These are phyloP conservation scores for Cygnus olor DNA, from an alignment of 2,797 vertebrate genomes.

Conservation along the genomic window DNA sequence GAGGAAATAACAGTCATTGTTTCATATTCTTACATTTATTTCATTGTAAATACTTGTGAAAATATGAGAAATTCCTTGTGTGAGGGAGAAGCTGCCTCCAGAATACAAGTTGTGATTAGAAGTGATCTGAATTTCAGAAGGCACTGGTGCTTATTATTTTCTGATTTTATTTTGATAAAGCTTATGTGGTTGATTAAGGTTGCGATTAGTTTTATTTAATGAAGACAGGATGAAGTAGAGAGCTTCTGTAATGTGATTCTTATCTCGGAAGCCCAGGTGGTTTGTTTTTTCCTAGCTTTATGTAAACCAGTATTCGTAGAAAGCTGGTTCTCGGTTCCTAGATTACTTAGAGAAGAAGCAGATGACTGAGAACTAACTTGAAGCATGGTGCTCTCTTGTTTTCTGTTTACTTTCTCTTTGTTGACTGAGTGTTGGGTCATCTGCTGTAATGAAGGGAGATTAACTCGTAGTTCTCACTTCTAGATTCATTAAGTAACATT, in stretches of 20 bases:
- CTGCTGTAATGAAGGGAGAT: not conserved
- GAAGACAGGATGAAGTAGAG: not conserved
- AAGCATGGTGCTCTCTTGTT: not conserved
- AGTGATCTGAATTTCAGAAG: not conserved
- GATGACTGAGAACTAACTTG: no score
- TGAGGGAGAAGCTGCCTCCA: not conserved
- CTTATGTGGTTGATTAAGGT: not conserved
- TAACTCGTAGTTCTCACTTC: not conserved
- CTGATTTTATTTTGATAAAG: not conserved
- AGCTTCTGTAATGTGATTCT: not conserved
- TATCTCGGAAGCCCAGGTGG: not conserved
- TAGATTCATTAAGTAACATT: not conserved
- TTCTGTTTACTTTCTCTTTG: not conserved
- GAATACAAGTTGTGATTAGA: not conserved
- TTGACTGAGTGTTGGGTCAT: not conserved
- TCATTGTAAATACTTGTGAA: not conserved
- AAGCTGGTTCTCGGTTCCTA: slow-evolving; percentile 12
- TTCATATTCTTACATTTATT: not conserved
- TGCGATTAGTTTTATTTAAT: not conserved
- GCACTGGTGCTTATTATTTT: not conserved
- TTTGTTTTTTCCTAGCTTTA: slow-evolving; percentile 11
- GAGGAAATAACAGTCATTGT: not conserved
- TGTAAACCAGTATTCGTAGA: slow-evolving; percentile 19
- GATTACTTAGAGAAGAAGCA: not conserved
- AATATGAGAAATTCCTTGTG: not conserved